Evolutionary conservation across 2,113 vertebrate species (phyloP).

Genomic region (Ardeotis arabs): DNA sequence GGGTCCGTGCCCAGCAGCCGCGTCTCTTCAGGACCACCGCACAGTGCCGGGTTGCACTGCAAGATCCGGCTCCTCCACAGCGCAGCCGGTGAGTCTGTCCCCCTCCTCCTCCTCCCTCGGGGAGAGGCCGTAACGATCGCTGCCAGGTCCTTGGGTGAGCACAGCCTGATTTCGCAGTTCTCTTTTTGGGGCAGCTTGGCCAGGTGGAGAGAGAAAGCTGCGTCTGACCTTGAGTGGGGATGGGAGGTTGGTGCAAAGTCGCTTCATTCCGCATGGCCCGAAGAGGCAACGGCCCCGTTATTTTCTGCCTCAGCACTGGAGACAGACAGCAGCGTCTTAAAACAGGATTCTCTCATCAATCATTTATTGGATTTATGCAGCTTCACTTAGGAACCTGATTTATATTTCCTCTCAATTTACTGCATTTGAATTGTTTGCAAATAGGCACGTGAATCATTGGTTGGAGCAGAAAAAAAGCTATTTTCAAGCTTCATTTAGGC

Average conservation of each 20-base stretch:
- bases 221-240: background rate
- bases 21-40: fast-evolving
- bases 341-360: slow-evolving; percentile 62
- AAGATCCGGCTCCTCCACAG: background rate
- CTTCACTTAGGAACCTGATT: slow-evolving; percentile 63
- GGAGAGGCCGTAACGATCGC: fast-evolving
- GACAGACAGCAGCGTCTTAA: slow-evolving; percentile 20
- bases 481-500: slow-evolving; percentile 62
- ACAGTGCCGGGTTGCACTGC: background rate
- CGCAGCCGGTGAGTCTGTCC: fast-evolving
- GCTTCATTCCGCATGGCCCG: fast-evolving
- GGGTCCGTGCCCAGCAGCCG: fast-evolving
- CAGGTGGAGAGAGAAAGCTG: background rate
- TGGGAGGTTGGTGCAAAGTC: background rate
- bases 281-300: background rate
- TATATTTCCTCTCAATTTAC: slow-evolving; percentile 67
- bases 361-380: slow-evolving; percentile 67
- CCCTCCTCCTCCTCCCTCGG: background rate
- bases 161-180: background rate
- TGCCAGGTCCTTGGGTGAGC: background rate
- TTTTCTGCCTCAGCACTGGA: slow-evolving; percentile 9
- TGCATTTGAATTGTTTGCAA: slow-evolving; percentile 64
- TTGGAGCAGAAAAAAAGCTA: slow-evolving; percentile 12
- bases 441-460: slow-evolving; percentile 48
- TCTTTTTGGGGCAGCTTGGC: background rate